phyloP scores from a whole-genome alignment of 2,113 vertebrate species.

The Meriones unguiculatus region DNA sequence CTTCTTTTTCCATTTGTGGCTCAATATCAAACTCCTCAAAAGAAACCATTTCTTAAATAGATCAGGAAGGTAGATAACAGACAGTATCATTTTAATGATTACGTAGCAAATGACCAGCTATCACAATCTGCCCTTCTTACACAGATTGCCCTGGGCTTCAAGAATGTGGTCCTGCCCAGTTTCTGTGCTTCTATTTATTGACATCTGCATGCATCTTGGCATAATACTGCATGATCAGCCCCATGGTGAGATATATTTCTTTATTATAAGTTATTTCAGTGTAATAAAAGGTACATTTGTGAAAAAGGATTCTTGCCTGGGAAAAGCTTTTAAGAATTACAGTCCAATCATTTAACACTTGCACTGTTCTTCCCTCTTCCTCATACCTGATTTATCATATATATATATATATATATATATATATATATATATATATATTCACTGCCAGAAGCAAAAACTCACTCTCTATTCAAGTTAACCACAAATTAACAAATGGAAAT shows the following conservation, averaged over 20 bases:
- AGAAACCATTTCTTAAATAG: conserved; percentile 9
- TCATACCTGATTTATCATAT: neutral
- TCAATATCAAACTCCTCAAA: conserved; percentile 5
- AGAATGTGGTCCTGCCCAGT: neutral
- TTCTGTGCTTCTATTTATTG: neutral
- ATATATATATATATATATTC: neutral
- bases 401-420: too few species aligned
- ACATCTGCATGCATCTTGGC: neutral
- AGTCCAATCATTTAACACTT: neutral
- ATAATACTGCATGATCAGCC: neutral
- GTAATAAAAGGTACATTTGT: neutral
- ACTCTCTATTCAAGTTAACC: neutral
- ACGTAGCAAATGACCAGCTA: neutral
- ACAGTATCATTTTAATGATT: conserved; percentile 1
- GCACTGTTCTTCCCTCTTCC: neutral
- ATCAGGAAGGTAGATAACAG: neutral
- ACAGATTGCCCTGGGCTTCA: neutral
- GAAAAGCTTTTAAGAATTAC: neutral
- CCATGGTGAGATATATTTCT: neutral
- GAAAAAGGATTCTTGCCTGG: neutral
- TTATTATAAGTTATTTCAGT: neutral
- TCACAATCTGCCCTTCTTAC: neutral
- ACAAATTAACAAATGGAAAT: neutral
- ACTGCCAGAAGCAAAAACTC: neutral
- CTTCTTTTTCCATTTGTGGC: neutral